These are phyloP conservation scores for Cheilinus undulatus DNA, from an alignment of 2,113 vertebrate species.

Conservation along the genomic window DNA sequence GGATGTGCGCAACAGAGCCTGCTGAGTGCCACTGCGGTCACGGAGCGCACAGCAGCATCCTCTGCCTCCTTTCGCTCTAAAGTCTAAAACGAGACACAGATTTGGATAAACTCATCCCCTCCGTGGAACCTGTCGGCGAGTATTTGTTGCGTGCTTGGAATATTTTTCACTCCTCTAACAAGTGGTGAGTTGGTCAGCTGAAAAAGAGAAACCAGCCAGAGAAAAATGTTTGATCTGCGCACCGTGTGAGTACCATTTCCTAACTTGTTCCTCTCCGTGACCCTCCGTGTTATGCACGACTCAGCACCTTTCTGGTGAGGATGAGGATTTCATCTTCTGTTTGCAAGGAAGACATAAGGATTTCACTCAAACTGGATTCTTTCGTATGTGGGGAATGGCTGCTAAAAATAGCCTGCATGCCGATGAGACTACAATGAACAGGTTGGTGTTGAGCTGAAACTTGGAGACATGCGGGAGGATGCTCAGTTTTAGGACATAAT, in stretches of 20 bases:
- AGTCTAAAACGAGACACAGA: background rate
- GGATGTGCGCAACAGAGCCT: conserved; percentile 56
- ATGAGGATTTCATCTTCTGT: conserved; percentile 29
- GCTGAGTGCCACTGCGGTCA: conserved; percentile 43
- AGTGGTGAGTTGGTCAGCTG: conserved; percentile 27
- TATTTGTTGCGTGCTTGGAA: conserved; percentile 20
- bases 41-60: conserved; percentile 21
- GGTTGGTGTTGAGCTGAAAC: conserved; percentile 75
- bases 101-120: background rate
- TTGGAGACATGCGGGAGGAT: conserved; percentile 61
- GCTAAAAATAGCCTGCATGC: conserved; percentile 52
- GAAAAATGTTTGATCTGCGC: conserved; percentile 3
- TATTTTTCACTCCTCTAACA: conserved; percentile 2
- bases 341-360: conserved; percentile 30
- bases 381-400: conserved; percentile 30
- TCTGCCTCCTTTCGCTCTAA: background rate
- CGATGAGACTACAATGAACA: conserved; percentile 59
- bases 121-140: conserved; percentile 21
- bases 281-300: conserved; percentile 46
- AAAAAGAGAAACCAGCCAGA: background rate
- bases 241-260: conserved; percentile 23
- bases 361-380: conserved; percentile 46
- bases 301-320: conserved; percentile 63
- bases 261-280: conserved; percentile 22
- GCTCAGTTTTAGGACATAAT: conserved; percentile 45